These are phyloP conservation scores for Meloidogyne exigua DNA, from an alignment of 1,140 invertebrate species.

Conservation along the genomic window DNA sequence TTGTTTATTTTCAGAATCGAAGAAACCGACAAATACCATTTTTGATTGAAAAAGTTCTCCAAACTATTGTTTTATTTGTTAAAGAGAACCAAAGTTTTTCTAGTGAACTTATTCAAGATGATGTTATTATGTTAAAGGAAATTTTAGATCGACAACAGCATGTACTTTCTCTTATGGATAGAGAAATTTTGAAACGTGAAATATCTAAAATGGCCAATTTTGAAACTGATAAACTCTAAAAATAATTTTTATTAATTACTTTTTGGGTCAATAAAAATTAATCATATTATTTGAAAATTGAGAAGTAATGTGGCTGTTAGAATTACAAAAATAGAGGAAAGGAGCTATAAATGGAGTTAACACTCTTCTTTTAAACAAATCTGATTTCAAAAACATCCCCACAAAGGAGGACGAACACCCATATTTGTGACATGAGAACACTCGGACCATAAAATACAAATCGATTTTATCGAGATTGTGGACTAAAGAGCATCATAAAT, in stretches of 20 bases:
- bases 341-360: neutral
- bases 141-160: neutral
- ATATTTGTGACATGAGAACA: neutral
- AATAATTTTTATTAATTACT: neutral
- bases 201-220: neutral
- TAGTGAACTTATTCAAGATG: neutral
- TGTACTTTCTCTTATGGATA: neutral
- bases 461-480: neutral
- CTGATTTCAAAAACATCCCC: neutral
- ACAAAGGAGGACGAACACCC: too few species aligned
- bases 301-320: too few species aligned
- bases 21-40: neutral
- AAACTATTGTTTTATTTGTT: neutral
- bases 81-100: neutral
- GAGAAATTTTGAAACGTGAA: constrained; percentile 5
- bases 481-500: neutral
- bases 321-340: neutral
- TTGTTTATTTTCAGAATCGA: neutral
- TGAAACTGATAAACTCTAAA: neutral
- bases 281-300: neutral
- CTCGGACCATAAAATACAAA: neutral
- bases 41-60: neutral
- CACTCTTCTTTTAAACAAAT: neutral
- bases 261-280: neutral
- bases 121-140: constrained; percentile 1